Percentiles rank a stretch among this genome's conserved stretches.
Conservation (phyloP, 2,797 vertebrate genomes). For the Pristis pectinata region DNA sequence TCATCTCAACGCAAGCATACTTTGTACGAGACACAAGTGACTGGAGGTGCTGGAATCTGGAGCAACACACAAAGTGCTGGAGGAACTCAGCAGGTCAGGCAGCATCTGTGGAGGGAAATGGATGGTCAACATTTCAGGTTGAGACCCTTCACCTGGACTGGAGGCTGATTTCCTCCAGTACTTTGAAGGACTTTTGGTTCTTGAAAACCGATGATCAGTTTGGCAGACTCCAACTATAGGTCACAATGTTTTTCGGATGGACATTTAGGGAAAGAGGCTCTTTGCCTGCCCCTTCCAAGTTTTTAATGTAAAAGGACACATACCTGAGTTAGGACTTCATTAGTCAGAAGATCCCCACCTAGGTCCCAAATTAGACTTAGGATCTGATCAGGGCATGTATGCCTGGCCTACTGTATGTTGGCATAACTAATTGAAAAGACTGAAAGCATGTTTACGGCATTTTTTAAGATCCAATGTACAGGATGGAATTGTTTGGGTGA, state of each 20-base stretch:
- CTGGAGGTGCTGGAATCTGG: no score
- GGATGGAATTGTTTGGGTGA: background rate
- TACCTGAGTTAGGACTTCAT: background rate
- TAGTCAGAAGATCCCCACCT: background rate
- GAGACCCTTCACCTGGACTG: no score
- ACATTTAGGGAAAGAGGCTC: background rate
- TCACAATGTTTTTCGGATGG: background rate
- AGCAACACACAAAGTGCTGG: no score
- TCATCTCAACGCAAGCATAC: no score
- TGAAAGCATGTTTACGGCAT: background rate
- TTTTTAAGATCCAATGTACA: background rate
- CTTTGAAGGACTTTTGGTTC: background rate
- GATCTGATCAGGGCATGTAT: background rate
- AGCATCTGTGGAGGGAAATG: no score
- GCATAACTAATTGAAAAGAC: background rate
- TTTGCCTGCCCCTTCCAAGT: background rate
- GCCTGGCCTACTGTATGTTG: background rate
- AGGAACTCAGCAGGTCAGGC: no score
- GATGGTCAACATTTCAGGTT: no score
- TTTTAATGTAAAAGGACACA: background rate
- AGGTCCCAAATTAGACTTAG: background rate
- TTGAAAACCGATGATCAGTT: background rate
- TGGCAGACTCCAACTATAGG: background rate
- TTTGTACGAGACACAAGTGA: no score
- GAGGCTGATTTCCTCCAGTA: no score